phyloP scores from a whole-genome alignment of 2,797 vertebrate genomes.

The Pipistrellus kuhlii region DNA sequence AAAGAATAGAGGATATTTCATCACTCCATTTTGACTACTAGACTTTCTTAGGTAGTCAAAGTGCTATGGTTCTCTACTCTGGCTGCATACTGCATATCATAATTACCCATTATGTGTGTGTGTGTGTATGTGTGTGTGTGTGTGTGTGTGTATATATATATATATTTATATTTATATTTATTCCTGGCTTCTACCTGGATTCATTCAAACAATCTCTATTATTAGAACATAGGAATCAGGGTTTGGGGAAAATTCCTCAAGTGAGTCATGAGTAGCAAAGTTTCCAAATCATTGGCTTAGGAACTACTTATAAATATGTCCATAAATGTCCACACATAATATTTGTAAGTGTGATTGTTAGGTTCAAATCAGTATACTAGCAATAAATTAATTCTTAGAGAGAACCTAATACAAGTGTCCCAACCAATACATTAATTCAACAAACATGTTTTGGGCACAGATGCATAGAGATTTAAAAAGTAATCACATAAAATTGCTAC shows the following conservation, averaged over 20 bases:
- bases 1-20: not conserved
- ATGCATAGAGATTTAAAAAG: not conserved
- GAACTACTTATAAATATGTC: not conserved
- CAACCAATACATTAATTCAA: not conserved
- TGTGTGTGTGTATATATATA: no score
- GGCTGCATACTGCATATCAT: conserved; percentile 32
- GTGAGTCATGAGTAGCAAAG: not conserved
- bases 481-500: not conserved
- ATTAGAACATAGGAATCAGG: not conserved
- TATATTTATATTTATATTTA: not conserved
- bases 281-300: conserved; percentile 25
- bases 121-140: no score
- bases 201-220: not conserved
- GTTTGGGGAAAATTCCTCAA: not conserved
- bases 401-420: not conserved
- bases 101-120: not conserved
- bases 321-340: not conserved
- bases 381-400: conserved; percentile 27
- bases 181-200: not conserved
- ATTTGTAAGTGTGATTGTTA: not conserved
- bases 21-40: not conserved
- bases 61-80: not conserved
- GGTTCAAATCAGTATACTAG: not conserved
- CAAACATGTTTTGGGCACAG: not conserved
- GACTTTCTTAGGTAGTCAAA: conserved; percentile 27